Evolutionary conservation across 2,888 invertebrate genomes (phyloP).

Genomic region (Ophioninae sp.): DNA sequence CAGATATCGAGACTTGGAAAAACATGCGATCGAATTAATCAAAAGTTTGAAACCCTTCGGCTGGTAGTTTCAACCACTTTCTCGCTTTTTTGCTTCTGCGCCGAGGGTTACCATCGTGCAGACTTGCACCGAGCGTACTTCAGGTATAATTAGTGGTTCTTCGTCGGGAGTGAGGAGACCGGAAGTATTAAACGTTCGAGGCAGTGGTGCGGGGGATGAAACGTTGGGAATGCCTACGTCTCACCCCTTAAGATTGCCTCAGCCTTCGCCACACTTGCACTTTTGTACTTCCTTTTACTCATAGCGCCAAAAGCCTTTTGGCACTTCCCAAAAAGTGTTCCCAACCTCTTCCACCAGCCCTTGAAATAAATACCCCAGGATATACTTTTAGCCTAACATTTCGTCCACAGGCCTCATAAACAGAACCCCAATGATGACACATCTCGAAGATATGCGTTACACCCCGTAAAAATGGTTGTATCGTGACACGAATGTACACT

Average conservation of each 20-base stretch:
- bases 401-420: neutral
- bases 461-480: neutral
- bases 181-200: slow-evolving; percentile 26
- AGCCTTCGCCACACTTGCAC: neutral
- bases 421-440: neutral
- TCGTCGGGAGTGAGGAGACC: neutral
- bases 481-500: neutral
- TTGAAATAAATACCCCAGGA: neutral
- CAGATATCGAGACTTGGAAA: neutral
- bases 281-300: neutral
- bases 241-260: neutral
- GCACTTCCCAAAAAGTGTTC: neutral
- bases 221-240: neutral
- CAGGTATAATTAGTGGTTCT: slow-evolving; percentile 24
- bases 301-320: neutral
- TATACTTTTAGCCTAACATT: neutral
- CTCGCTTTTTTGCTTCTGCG: neutral
- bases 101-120: neutral
- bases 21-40: neutral
- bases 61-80: neutral
- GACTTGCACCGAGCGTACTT: neutral
- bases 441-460: neutral
- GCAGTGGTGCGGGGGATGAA: neutral
- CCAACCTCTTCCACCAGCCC: neutral
- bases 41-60: neutral